Evolutionary conservation across 2,113 vertebrate genomes (phyloP).

Genomic region (Bothrops jararaca): DNA sequence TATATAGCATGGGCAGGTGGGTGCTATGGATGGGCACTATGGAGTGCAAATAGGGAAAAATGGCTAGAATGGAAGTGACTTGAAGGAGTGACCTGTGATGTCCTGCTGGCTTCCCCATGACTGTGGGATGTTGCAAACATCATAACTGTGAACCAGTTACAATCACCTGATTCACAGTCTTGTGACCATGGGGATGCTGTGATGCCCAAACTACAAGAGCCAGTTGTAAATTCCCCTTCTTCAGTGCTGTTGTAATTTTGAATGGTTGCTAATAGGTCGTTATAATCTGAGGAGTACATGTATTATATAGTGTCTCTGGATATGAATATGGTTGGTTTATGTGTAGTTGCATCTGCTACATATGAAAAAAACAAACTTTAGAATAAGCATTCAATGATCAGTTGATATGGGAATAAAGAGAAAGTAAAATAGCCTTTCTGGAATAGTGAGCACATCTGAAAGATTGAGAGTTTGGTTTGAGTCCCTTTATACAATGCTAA

Average conservation of each 20-base stretch:
- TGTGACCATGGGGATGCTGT: not conserved
- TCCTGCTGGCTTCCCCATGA: not conserved
- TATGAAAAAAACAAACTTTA: not conserved
- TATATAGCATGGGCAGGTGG: not conserved
- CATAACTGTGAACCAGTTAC: not conserved
- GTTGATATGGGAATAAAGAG: not conserved
- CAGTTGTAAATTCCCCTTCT: not conserved
- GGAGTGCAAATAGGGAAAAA: not conserved
- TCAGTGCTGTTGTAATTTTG: not conserved
- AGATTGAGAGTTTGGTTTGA: not conserved
- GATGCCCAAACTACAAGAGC: not conserved
- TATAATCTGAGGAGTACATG: not conserved
- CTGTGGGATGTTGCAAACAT: not conserved
- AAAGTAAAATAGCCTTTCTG: not conserved
- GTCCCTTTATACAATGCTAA: not conserved
- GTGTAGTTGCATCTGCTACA: not conserved
- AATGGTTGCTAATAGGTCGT: not conserved
- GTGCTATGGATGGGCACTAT: not conserved
- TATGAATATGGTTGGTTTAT: not conserved
- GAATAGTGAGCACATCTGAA: not conserved
- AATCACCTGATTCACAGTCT: not conserved
- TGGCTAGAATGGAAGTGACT: not conserved
- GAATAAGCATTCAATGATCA: not conserved
- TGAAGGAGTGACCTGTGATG: not conserved
- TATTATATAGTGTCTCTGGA: not conserved